Evolutionary conservation across 1,140 invertebrate genomes (phyloP), one percentile per base, ranked within the genome.

Genomic region (Lepidostoma basale): DNA sequence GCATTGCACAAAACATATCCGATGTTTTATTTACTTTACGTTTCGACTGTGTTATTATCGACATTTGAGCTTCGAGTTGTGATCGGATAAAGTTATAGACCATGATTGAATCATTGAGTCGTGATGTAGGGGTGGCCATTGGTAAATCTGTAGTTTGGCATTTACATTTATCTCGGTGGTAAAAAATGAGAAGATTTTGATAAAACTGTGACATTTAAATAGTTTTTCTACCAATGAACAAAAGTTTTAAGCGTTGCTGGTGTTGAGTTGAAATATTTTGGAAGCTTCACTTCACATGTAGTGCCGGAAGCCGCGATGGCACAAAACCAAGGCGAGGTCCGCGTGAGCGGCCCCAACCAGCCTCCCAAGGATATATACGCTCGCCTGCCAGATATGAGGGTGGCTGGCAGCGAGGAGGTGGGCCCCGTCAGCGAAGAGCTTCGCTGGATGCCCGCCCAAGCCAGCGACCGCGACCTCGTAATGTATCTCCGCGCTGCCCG

Each of bases 401-500:
- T 84, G 64, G 84, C 86, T 74, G 87, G 88, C 69, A 83, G 88
- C 67, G 91, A 93, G 87, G 76, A 92, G 91, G 79, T 33, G 87
- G 85, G 78, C 85, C 86, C 74, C 89, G 88, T 78, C 88, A 86
- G 85, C 76, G 96, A 98, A 81, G 95, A 97, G 82, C 83, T 96
- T 79, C 88, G 92, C 83, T 98, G 96, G 97, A 85, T 93, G 77
- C 95, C 96, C 64, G 90, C 92, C 73, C 90, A 93, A 84, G 90
- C 95, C 63, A 87, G 92, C 75, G 96, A 98, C 84, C 89, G 92
- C 73, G 96, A 98, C 85, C 89, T 99, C 75, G 88, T 98, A 76
- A 98, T 98, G 95, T 99, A 97, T 84, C 88, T 98, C 75, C 87
- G 96, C 76, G 97, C 96, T 73, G 97, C 96, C 62, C 88, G 97